Evolutionary conservation across 2,797 vertebrate genomes (phyloP).

Genomic region (Crax fasciolata): DNA sequence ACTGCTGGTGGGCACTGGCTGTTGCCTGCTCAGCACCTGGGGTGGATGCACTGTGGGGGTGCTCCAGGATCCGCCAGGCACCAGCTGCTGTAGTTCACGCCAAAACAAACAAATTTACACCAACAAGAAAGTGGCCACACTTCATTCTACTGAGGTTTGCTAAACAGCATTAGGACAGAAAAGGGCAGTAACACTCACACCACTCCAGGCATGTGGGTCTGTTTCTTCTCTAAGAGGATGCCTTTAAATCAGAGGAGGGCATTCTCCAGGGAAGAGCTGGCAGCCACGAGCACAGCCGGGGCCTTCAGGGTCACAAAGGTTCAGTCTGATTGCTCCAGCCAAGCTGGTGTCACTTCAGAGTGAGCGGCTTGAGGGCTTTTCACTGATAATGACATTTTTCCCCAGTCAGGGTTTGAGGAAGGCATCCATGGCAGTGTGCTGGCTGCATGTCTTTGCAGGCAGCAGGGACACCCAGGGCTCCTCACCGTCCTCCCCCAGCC

Average conservation of each 20-base stretch:
- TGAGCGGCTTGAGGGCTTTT: not conserved
- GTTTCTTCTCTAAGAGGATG: not conserved
- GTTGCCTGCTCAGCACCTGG: not conserved
- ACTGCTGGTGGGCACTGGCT: not conserved
- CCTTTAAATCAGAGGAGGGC: not conserved
- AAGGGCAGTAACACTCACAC: not conserved
- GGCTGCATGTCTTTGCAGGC: not conserved
- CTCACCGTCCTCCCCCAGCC: not conserved
- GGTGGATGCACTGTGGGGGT: not conserved
- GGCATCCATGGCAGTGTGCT: not conserved
- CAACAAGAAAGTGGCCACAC: not conserved
- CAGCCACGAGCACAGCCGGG: accelerated
- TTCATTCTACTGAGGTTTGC: not conserved
- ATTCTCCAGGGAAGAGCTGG: not conserved
- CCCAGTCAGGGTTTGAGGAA: not conserved
- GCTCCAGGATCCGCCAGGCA: not conserved
- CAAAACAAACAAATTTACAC: not conserved
- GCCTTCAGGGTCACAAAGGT: not conserved
- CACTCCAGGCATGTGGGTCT: not conserved
- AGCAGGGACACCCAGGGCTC: accelerated
- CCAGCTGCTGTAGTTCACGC: accelerated
- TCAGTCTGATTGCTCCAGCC: not conserved
- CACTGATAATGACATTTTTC: not conserved
- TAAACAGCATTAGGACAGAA: not conserved
- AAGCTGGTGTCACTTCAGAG: not conserved